phyloP scores from a whole-genome alignment of 2,888 invertebrate species.

The Loripinus fragilis region DNA sequence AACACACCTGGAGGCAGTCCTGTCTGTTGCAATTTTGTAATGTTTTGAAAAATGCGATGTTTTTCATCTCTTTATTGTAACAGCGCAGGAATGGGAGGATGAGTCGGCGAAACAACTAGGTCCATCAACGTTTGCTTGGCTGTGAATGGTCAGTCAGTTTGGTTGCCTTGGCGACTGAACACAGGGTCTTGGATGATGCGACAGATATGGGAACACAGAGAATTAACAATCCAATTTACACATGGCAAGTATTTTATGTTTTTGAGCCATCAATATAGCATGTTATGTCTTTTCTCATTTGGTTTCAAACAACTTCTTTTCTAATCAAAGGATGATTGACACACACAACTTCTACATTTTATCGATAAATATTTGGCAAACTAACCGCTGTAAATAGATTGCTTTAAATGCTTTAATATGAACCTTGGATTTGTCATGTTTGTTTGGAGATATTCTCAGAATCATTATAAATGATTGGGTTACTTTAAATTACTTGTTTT shows the following conservation, averaged over 20 bases:
- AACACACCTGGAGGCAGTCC: conserved; percentile 59
- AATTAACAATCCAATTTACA: conserved; percentile 52
- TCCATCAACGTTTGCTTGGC: conserved; percentile 26
- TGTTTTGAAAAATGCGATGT: conserved; percentile 54
- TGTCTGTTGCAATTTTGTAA: conserved; percentile 32
- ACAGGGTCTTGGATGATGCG: conserved; percentile 35
- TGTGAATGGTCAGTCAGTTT: conserved; percentile 52
- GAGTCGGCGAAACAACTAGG: not conserved
- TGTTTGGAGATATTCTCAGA: no score
- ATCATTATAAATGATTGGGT: no score
- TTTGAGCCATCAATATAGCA: conserved; percentile 61
- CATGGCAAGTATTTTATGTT: conserved; percentile 71
- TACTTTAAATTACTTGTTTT: no score
- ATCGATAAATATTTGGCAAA: not conserved
- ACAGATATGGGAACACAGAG: conserved; percentile 29
- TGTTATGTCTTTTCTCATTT: conserved; percentile 55
- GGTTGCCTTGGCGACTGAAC: conserved; percentile 51
- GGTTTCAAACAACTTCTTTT: not conserved
- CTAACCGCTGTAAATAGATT: not conserved
- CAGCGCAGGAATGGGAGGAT: conserved; percentile 34
- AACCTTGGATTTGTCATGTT: no score
- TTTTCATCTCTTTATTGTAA: conserved; percentile 59
- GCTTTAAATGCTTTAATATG: conserved; percentile 10
- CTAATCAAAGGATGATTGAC: not conserved
- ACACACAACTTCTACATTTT: no score